Conservation (phyloP, 35 echinoderm and acorn worm species). For the Amphiura filiformis region DNA sequence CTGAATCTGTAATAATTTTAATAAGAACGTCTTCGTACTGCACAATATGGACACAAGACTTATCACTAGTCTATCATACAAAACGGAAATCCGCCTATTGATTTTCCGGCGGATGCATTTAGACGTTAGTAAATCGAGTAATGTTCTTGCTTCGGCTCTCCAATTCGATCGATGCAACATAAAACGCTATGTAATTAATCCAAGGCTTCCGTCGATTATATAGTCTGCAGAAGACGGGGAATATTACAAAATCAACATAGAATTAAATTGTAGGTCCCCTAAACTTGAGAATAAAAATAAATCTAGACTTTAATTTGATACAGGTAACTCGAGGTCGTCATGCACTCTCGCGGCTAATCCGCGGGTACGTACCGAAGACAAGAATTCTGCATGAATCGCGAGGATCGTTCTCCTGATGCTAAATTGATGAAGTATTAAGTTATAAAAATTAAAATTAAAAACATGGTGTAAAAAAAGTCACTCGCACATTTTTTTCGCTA, state of each 20-base stretch:
- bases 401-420: too few relatives aligned
- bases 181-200: neutral
- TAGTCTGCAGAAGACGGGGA: neutral
- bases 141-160: neutral
- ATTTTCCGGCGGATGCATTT: slow-evolving; percentile 3
- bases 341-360: too few relatives aligned
- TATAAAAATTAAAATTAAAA: too few relatives aligned
- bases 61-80: neutral
- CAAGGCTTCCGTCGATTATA: neutral
- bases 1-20: neutral
- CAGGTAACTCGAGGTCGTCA: too few relatives aligned
- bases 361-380: too few relatives aligned
- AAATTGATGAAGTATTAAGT: too few relatives aligned
- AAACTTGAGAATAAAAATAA: neutral
- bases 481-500: too few relatives aligned
- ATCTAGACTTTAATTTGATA: neutral
- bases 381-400: too few relatives aligned
- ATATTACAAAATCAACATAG: neutral
- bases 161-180: neutral
- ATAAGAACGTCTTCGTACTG: neutral
- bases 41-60: neutral
- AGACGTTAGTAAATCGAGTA: neutral
- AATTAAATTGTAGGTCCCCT: neutral
- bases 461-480: too few relatives aligned
- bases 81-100: neutral